Evolutionary conservation across 2,113 vertebrate genomes (phyloP).

Genomic region (Nycticorax nycticorax): DNA sequence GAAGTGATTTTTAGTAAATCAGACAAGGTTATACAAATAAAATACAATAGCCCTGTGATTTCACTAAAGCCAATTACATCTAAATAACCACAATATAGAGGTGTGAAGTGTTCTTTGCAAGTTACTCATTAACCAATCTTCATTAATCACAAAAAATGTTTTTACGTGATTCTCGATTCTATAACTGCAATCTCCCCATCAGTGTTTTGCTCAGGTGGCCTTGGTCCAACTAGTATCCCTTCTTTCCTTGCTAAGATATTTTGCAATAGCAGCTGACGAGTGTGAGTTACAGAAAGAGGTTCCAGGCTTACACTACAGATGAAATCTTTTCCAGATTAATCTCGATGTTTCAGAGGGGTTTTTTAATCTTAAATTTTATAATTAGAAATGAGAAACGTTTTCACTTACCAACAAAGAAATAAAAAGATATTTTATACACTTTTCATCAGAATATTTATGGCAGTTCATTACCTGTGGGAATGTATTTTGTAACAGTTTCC

Average conservation of each 20-base stretch:
- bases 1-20: constrained; percentile 41
- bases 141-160: constrained; percentile 59
- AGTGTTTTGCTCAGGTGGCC: neutral
- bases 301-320: neutral
- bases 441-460: neutral
- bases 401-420: neutral
- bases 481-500: neutral
- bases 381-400: neutral
- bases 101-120: constrained; percentile 51
- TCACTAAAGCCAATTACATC: constrained; percentile 34
- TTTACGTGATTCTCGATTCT: constrained; percentile 26
- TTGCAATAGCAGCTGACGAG: constrained; percentile 10
- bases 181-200: neutral
- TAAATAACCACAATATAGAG: constrained; percentile 27
- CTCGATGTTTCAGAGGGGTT: accelerated
- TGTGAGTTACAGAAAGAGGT: neutral
- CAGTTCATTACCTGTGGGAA: neutral
- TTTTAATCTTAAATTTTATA: neutral
- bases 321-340: neutral
- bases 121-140: constrained; percentile 57
- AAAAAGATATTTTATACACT: neutral
- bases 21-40: constrained; percentile 62
- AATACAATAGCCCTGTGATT: neutral
- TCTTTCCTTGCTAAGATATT: neutral
- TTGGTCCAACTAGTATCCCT: neutral